These are phyloP conservation scores for Bubo scandiacus DNA, from an alignment of 2,113 vertebrate genomes.

Conservation along the genomic window DNA sequence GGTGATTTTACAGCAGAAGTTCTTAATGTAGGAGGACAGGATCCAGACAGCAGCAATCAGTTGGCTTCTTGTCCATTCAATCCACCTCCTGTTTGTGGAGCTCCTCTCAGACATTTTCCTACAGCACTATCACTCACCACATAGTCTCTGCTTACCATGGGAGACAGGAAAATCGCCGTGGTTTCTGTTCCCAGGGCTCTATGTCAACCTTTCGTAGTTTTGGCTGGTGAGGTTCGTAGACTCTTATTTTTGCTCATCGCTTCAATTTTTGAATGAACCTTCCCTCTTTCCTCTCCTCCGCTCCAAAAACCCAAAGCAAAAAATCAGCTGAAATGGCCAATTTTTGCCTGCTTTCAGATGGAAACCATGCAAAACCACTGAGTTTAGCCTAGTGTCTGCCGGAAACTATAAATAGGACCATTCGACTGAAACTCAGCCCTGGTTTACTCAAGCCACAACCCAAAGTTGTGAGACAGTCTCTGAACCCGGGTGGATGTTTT, in stretches of 20 bases:
- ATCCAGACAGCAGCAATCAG: background rate
- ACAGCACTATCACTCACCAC: background rate
- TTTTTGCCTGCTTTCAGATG: slow-evolving; percentile 29
- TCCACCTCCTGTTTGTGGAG: slow-evolving; percentile 1
- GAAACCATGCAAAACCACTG: slow-evolving; percentile 58
- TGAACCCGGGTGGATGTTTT: background rate
- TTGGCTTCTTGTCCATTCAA: background rate
- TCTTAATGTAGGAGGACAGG: background rate
- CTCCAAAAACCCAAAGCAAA: slow-evolving; percentile 43
- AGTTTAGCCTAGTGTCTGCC: slow-evolving; percentile 38
- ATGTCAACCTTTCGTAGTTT: slow-evolving; percentile 37
- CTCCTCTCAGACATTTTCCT: slow-evolving; percentile 15
- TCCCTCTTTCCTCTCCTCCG: background rate
- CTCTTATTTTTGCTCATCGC: background rate
- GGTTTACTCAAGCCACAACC: slow-evolving; percentile 49
- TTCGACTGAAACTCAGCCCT: slow-evolving; percentile 14
- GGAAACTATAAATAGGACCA: slow-evolving; percentile 44
- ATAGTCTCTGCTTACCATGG: slow-evolving; percentile 36
- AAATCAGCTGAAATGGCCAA: slow-evolving; percentile 49
- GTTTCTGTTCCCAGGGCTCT: slow-evolving; percentile 54
- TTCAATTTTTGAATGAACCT: slow-evolving; percentile 51
- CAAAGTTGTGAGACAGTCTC: slow-evolving; percentile 38
- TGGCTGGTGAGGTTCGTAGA: background rate
- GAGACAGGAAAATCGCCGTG: slow-evolving; percentile 50
- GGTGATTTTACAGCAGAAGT: background rate